phyloP scores from a whole-genome alignment of 2,797 vertebrate genomes.

The Sebastes wilsoni region DNA sequence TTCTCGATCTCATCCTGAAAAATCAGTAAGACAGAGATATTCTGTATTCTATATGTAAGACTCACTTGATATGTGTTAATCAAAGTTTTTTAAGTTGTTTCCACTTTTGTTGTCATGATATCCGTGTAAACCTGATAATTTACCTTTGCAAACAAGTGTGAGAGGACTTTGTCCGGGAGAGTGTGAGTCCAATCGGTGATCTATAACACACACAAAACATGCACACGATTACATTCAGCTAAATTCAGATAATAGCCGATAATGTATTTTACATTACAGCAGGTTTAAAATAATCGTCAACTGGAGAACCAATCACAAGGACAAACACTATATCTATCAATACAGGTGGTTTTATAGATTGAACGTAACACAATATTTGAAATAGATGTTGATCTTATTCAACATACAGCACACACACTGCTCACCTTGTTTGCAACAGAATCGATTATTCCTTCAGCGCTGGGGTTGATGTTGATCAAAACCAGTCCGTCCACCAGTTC shows the following conservation, averaged over 20 bases:
- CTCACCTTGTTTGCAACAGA: conserved; percentile 91
- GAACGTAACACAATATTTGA: background rate
- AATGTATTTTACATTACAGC: background rate
- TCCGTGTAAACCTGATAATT: conserved; percentile 11
- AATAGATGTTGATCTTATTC: background rate
- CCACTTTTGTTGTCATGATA: background rate
- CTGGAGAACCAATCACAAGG: background rate
- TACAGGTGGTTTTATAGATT: background rate
- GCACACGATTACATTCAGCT: background rate
- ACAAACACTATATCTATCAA: background rate
- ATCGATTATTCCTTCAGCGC: conserved; percentile 91
- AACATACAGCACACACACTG: background rate
- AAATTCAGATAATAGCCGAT: background rate
- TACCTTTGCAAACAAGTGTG: conserved; percentile 94
- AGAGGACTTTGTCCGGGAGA: conserved; percentile 90
- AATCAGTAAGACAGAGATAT: background rate
- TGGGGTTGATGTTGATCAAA: conserved; percentile 92
- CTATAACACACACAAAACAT: conserved; percentile 61
- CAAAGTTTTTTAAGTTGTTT: background rate
- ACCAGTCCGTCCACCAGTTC: conserved; percentile 92
- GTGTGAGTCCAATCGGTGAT: conserved; percentile 92
- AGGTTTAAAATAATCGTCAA: background rate
- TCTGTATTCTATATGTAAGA: background rate
- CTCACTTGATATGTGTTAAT: background rate
- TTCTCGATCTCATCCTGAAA: conserved; percentile 91